phyloP scores from a whole-genome alignment of 2,888 invertebrate species.

The Xestia rhomboidea region DNA sequence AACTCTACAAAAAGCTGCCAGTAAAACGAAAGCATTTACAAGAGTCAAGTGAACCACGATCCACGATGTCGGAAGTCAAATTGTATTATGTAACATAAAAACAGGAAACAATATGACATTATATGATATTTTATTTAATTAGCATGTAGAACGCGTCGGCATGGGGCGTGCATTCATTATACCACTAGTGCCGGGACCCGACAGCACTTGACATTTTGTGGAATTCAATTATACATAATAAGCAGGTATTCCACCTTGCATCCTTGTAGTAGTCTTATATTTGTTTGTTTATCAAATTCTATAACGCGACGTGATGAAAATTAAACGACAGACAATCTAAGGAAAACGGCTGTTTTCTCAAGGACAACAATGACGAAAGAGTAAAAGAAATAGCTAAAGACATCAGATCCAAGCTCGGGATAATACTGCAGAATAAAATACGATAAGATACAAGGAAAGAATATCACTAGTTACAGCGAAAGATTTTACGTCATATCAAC shows the following conservation, averaged over 20 bases:
- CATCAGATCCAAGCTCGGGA: background rate
- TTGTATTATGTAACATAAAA: conserved; percentile 69
- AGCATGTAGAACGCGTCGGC: conserved; percentile 71
- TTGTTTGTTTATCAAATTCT: conserved; percentile 34
- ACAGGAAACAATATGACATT: conserved; percentile 75
- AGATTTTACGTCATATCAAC: conserved; percentile 7
- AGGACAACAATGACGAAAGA: background rate
- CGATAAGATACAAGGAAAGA: background rate
- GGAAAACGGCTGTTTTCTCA: conserved; percentile 1
- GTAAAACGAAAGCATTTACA: conserved; percentile 46
- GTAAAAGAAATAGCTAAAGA: background rate
- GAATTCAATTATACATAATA: conserved; percentile 40
- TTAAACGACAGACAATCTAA: conserved; percentile 11
- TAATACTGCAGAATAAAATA: background rate
- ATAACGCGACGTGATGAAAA: background rate
- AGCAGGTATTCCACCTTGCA: conserved; percentile 15
- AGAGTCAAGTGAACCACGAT: conserved; percentile 47
- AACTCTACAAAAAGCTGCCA: conserved; percentile 24
- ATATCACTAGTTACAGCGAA: background rate
- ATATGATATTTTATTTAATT: conserved; percentile 73
- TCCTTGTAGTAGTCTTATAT: background rate
- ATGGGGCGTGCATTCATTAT: conserved; percentile 73
- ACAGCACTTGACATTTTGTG: conserved; percentile 54
- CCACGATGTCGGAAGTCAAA: conserved; percentile 61
- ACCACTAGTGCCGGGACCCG: conserved; percentile 49